These are phyloP conservation scores for Nothobranchius furzeri DNA, from an alignment of 2,113 vertebrate species.

Conservation along the genomic window DNA sequence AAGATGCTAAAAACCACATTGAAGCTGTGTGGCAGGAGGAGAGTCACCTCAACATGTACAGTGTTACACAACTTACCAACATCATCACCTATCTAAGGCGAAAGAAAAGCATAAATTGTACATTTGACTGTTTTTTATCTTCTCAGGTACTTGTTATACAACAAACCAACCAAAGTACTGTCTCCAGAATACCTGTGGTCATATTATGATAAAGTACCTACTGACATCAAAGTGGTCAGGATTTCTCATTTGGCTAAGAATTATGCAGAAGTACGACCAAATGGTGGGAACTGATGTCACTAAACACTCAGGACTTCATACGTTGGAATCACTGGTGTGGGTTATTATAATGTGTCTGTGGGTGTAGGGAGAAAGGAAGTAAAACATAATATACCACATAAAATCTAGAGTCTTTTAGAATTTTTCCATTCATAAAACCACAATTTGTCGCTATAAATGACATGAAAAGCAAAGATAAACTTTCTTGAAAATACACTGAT, in stretches of 20 bases:
- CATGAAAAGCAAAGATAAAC: no score
- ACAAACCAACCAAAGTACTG: slow-evolving; percentile 60
- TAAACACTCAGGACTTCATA: no score
- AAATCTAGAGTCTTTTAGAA: no score
- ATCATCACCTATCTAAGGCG: not conserved
- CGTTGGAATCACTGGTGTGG: no score
- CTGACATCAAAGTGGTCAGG: slow-evolving; percentile 51
- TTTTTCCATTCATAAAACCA: no score
- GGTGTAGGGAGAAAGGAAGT: no score
- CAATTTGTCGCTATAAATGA: no score
- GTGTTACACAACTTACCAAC: not conserved
- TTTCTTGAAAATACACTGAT: no score
- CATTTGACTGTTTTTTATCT: not conserved
- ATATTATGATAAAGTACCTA: slow-evolving; percentile 6
- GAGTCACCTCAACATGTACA: slow-evolving; percentile 57
- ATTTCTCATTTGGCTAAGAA: slow-evolving; percentile 52
- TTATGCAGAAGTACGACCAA: slow-evolving; percentile 47
- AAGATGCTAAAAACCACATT: slow-evolving; percentile 38
- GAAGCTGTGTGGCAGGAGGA: slow-evolving; percentile 58
- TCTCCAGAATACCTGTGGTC: slow-evolving; percentile 61
- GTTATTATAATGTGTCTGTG: no score
- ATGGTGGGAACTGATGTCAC: slow-evolving; percentile 34
- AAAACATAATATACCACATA: no score
- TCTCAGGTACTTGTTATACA: slow-evolving; percentile 53
- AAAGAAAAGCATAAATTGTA: no score